These are phyloP conservation scores for Philaethria dido DNA, from an alignment of 2,888 invertebrate genomes.

Conservation along the genomic window DNA sequence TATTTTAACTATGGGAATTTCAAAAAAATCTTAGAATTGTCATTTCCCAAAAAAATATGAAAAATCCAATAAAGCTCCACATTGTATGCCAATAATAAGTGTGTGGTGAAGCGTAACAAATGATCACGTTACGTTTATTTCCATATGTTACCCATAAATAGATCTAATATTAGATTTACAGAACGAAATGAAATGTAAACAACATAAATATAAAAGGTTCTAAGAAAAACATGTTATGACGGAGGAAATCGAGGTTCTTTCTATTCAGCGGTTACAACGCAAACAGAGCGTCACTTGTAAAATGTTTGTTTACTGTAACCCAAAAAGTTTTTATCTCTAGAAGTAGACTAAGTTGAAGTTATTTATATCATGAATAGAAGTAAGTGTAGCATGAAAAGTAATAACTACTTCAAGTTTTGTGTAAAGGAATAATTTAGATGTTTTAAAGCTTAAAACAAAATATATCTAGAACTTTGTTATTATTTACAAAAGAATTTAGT, in stretches of 20 bases:
- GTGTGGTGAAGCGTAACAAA: background rate
- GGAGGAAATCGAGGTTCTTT: constrained; percentile 23
- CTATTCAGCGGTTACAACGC: constrained; percentile 24
- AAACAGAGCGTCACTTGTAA: constrained; percentile 30
- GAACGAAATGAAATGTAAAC: constrained; percentile 12
- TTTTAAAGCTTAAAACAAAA: too few species aligned
- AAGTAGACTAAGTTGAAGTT: constrained; percentile 5
- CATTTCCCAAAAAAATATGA: too few species aligned
- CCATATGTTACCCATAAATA: background rate
- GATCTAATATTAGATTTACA: constrained; percentile 9
- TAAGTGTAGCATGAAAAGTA: background rate
- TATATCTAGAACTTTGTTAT: too few species aligned
- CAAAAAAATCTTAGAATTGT: too few species aligned
- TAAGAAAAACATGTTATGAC: constrained; percentile 31
- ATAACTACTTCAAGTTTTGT: background rate
- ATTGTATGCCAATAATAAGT: background rate
- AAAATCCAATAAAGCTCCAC: too few species aligned
- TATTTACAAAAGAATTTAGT: too few species aligned
- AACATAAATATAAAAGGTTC: constrained; percentile 23
- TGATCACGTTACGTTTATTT: background rate
- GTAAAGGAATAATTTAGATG: background rate
- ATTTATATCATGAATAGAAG: constrained; percentile 1
- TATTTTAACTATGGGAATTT: too few species aligned
- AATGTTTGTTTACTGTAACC: constrained; percentile 27
- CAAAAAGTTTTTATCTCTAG: constrained; percentile 15